Base-by-base conservation (phyloP, 2,113 vertebrate species). In the Pterophyllum scalare region DNA sequence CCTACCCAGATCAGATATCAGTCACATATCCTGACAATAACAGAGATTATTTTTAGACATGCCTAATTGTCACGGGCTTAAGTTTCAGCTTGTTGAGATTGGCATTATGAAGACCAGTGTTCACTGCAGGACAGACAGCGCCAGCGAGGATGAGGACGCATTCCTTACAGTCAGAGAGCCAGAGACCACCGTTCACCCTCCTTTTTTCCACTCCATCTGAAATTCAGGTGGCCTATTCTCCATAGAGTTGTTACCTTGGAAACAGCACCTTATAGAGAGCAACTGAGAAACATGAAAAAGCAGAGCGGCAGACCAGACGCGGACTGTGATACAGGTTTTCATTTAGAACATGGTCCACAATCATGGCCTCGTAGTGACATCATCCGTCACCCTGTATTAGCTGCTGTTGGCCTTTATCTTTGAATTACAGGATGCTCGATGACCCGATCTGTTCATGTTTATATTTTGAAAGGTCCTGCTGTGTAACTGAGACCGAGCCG, bases 231-330 rank as follows among this genome's bases (percentile, higher is more conserved):
- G 93, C 92, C 83, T 87, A 91, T 90, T 93, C 95, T 95, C 95
- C 81, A 86, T 81, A 84, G 95, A 94, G 90, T 91, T 87, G 95
- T 96, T 96, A 95, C 95, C 96, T 93, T 95, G 95, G 96, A 94
- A 96, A 96, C 96, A 88, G 93, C 91, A 94, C 92, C 91, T 95
- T 94, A 94, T 95, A 95, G 93, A 89, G 91, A 86, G 86, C 26
- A 70, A 85, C 82, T 79, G 90, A 84, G 85, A 11, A 90, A 89
- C 33, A 60, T 24, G 83, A 72, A 49, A 82, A 59, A 56, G 43
- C 57, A 81, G 79, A 61, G 77, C 80, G 15, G 38, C 58, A 80
- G 79, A 84, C 40, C 33, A 72, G 86, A 83, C 84, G 52, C 2
- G 59, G 83, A 56, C 52, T 56, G 40, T 76, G 82, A 60, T 79